Base-by-base conservation (phyloP, 2,888 invertebrate species). In the Orthosia gothica region DNA sequence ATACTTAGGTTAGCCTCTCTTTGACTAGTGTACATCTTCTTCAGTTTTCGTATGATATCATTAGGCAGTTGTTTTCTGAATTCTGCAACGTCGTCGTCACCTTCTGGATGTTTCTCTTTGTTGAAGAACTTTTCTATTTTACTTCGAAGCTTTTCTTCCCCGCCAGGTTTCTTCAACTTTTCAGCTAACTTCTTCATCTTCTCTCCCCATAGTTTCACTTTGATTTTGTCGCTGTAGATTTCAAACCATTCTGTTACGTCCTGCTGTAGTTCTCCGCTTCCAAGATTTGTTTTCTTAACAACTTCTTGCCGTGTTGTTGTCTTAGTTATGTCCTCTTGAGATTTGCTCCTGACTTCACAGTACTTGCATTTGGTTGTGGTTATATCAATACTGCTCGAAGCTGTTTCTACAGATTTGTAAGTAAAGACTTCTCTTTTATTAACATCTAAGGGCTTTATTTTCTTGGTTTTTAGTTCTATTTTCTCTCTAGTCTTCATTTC, bases 91-190 rank as follows among this genome's bases (percentile, higher is more conserved):
- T 85, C 85, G 45, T 82, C 83, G 18, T 86, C 82, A 23, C 59
- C 67, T 18, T 86, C 84, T 45, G 79, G 61, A 18, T 57, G n/a
- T 26, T 79, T 55, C n/a, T 83, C 83, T 62, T 64, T 81, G 7
- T 79, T 80, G 20, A 91, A 77, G 40, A 79, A 90, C 40, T 84
- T 85, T 62, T 85, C 81, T 54, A 90, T 87, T 71, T 89, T 91
- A 16, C 47, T 69, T 64, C 76, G 79, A 15, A 91, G 57, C 52
- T 75, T 87, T 63, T 88, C 85, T 71, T 91, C 89, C 45, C 80
- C 89, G 0, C 83, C 88, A 5, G 89, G 86, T 20, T 76, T 84
- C 11, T 70, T 80, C 11, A 90, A 58, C 61, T 85, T 90, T 1
- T 81, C 70, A 12, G 85, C 87, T 45, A 90, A 52, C 23, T 62